Conservation (phyloP, 2,888 invertebrate genomes). For the Phyllotreta cruciferae region DNA sequence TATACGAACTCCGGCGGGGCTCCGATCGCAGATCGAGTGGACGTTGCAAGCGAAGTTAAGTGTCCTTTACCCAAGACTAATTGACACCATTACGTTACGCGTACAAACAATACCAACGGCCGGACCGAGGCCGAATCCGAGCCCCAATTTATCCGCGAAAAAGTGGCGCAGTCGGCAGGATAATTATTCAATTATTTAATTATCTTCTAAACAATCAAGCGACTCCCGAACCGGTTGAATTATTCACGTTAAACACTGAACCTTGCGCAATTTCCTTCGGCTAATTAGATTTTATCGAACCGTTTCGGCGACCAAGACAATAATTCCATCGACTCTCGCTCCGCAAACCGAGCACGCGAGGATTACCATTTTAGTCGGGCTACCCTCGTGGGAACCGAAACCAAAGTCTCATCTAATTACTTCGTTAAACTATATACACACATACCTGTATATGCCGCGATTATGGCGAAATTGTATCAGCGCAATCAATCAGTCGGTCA, state of each 20-base stretch:
- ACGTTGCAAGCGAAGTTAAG: slow-evolving; percentile 19
- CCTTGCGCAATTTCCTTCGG: too few relatives aligned
- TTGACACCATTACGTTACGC: slow-evolving; percentile 16
- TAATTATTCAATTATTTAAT: too few relatives aligned
- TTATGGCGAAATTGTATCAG: slow-evolving; percentile 3
- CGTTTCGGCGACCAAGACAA: background rate
- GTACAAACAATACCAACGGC: too few relatives aligned
- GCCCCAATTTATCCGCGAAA: too few relatives aligned
- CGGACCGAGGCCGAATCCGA: too few relatives aligned
- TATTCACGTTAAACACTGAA: too few relatives aligned
- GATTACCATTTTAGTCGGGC: slow-evolving; percentile 14
- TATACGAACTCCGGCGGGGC: slow-evolving; percentile 5
- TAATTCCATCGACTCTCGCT: slow-evolving; percentile 5
- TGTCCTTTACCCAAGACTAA: slow-evolving; percentile 12
- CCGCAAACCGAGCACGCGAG: slow-evolving; percentile 3
- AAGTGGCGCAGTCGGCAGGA: too few relatives aligned
- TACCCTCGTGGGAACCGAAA: slow-evolving; percentile 22
- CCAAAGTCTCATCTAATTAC: slow-evolving; percentile 21
- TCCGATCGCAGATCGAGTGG: slow-evolving; percentile 12
- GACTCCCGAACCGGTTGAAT: too few relatives aligned
- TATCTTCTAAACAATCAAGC: too few relatives aligned
- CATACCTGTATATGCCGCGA: too few relatives aligned
- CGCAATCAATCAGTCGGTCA: too few relatives aligned
- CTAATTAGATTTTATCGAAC: too few relatives aligned
- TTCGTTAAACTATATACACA: slow-evolving; percentile 22